Percentiles rank a stretch among this genome's conserved stretches.
These are phyloP conservation scores for Eucera pruinosa DNA, from an alignment of 2,888 invertebrate species.

Conservation along the genomic window DNA sequence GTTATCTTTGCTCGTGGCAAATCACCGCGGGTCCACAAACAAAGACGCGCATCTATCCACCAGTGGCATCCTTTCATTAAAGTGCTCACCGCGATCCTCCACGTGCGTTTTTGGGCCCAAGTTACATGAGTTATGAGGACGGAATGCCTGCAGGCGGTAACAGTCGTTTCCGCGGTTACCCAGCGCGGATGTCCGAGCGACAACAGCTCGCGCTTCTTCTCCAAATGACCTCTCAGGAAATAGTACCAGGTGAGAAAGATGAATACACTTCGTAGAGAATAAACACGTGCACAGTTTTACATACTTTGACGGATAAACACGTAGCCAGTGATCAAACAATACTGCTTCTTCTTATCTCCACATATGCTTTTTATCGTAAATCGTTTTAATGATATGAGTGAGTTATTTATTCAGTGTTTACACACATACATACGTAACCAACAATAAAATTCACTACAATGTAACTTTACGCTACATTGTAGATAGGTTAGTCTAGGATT, in stretches of 20 bases:
- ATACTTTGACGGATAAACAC: neutral
- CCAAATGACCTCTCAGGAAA: conserved; percentile 91
- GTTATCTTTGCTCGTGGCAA: conserved; percentile 72
- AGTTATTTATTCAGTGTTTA: conserved; percentile 7
- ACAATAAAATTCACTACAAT: conserved; percentile 22
- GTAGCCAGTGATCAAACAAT: conserved; percentile 5
- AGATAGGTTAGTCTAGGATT: conserved; percentile 37
- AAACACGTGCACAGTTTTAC: conserved; percentile 32
- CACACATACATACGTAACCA: neutral
- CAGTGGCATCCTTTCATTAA: conserved; percentile 4
- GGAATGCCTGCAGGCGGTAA: conserved; percentile 85
- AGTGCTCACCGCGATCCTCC: conserved; percentile 45
- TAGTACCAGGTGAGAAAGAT: conserved; percentile 85
- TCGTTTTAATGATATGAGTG: neutral
- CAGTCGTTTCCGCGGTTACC: conserved; percentile 87
- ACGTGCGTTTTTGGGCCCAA: conserved; percentile 55
- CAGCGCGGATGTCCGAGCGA: conserved; percentile 93
- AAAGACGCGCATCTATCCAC: conserved; percentile 19
- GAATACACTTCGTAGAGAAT: conserved; percentile 2
- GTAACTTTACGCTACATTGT: conserved; percentile 22
- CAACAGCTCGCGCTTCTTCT: conserved; percentile 95
- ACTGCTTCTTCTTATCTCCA: neutral
- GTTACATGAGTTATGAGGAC: conserved; percentile 81
- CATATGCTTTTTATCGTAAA: neutral
- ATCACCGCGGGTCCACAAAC: conserved; percentile 32